phyloP scores from a whole-genome alignment of 2,888 invertebrate species.

The Copidosoma aretas region DNA sequence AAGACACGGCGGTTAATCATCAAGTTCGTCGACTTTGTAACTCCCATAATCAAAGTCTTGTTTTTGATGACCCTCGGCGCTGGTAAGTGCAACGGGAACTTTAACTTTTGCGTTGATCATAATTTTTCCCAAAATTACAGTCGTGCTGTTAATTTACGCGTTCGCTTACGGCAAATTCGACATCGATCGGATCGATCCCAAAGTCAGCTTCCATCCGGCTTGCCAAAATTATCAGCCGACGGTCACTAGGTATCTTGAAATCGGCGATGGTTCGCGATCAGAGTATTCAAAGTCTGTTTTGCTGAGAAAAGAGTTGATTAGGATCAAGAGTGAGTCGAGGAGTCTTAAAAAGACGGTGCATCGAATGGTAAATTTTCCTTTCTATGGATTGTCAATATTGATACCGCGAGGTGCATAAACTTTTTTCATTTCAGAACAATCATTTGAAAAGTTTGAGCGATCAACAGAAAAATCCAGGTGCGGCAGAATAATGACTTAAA shows the following conservation, averaged over 20 bases:
- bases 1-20: slow-evolving; percentile 37
- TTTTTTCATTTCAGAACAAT: slow-evolving; percentile 33
- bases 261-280: slow-evolving; percentile 31
- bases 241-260: slow-evolving; percentile 5
- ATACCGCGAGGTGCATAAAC: too few relatives aligned
- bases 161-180: slow-evolving; percentile 22
- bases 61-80: slow-evolving; percentile 42
- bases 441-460: slow-evolving; percentile 38
- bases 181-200: slow-evolving; percentile 3
- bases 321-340: slow-evolving; percentile 43
- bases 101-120: neutral
- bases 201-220: neutral
- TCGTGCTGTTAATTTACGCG: slow-evolving; percentile 39
- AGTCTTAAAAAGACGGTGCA: slow-evolving; percentile 44
- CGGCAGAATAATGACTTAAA: neutral
- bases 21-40: slow-evolving; percentile 27
- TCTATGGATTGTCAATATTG: too few relatives aligned
- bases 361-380: slow-evolving; percentile 44
- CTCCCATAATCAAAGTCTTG: slow-evolving; percentile 42
- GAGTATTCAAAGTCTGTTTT: slow-evolving; percentile 26
- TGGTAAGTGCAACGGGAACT: slow-evolving; percentile 42
- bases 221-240: neutral
- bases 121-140: slow-evolving; percentile 35
- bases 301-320: slow-evolving; percentile 42
- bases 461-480: slow-evolving; percentile 30